phyloP scores from a whole-genome alignment of 2,797 vertebrate species.

The Chelon auratus region DNA sequence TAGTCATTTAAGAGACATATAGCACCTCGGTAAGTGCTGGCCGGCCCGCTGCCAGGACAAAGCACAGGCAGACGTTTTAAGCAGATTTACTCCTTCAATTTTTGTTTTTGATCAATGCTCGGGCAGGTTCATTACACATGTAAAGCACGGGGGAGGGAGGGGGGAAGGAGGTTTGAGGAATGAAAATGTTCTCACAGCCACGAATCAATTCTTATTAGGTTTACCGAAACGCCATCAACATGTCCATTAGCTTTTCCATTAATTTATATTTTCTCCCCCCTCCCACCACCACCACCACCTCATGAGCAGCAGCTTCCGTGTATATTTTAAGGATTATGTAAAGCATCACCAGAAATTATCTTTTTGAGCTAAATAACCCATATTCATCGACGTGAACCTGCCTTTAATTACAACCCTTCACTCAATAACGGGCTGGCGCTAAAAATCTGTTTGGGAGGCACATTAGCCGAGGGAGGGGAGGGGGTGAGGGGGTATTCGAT shows the following conservation, averaged over 20 bases:
- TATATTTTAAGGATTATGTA: slow-evolving; percentile 82
- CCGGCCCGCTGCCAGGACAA: slow-evolving; percentile 74
- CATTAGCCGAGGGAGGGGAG: slow-evolving; percentile 27
- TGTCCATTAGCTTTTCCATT: slow-evolving; percentile 78
- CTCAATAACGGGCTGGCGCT: slow-evolving; percentile 59
- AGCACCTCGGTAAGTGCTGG: slow-evolving; percentile 73
- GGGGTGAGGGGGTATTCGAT: slow-evolving; percentile 45
- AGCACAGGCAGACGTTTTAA: slow-evolving; percentile 73
- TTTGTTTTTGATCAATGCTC: slow-evolving; percentile 78
- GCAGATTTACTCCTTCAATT: slow-evolving; percentile 81
- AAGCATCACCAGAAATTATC: slow-evolving; percentile 77
- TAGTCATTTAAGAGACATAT: slow-evolving; percentile 79
- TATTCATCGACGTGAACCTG: slow-evolving; percentile 75
- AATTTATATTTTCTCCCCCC: slow-evolving; percentile 63
- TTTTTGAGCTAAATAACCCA: slow-evolving; percentile 76
- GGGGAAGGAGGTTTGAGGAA: slow-evolving; percentile 55
- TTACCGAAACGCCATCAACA: slow-evolving; percentile 78
- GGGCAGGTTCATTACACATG: slow-evolving; percentile 81
- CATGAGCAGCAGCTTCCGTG: slow-evolving; percentile 55
- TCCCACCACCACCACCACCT: not conserved
- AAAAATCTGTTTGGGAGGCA: slow-evolving; percentile 54
- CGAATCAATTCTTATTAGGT: slow-evolving; percentile 80
- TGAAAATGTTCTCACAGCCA: slow-evolving; percentile 64
- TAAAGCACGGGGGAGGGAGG: slow-evolving; percentile 58
- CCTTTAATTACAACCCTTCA: slow-evolving; percentile 80